Evolutionary conservation across 2,888 invertebrate genomes (phyloP).

Genomic region (Polydrusus cervinus): DNA sequence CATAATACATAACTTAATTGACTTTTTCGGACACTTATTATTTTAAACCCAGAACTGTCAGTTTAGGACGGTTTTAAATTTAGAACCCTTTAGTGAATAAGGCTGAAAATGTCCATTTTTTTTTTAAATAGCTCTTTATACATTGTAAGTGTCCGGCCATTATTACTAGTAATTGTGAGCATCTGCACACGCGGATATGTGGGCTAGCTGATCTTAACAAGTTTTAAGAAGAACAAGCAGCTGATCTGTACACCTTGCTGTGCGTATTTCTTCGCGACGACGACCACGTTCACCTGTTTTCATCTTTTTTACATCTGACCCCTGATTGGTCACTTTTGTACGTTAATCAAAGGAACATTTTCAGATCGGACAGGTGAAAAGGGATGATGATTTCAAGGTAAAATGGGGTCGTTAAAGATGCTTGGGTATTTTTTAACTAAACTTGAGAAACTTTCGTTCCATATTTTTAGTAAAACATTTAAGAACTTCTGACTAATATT

Average conservation of each 20-base stretch:
- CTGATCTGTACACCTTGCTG: conserved; percentile 44
- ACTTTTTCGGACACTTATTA: too few relatives aligned
- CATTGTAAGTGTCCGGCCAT: neutral
- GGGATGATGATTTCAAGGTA: conserved; percentile 13
- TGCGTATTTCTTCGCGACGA: conserved; percentile 33
- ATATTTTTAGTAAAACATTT: too few relatives aligned
- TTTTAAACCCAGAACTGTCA: too few relatives aligned
- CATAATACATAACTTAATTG: too few relatives aligned
- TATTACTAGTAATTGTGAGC: conserved; percentile 1
- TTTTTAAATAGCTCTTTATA: neutral
- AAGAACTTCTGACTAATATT: too few relatives aligned
- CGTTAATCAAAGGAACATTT: conserved; percentile 27
- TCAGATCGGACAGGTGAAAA: conserved; percentile 43
- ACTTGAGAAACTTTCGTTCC: too few relatives aligned
- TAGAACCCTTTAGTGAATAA: too few relatives aligned
- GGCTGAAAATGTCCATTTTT: too few relatives aligned
- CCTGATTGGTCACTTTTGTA: conserved; percentile 25
- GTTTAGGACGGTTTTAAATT: too few relatives aligned
- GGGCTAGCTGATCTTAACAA: conserved; percentile 41
- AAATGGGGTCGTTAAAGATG: neutral
- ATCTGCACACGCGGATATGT: conserved; percentile 37
- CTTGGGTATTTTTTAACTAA: neutral
- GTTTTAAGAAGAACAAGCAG: conserved; percentile 43
- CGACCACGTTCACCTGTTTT: conserved; percentile 48
- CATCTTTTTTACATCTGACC: conserved; percentile 23